phyloP scores from a whole-genome alignment of 2,888 invertebrate genomes.

The Epistrophe eligans region DNA sequence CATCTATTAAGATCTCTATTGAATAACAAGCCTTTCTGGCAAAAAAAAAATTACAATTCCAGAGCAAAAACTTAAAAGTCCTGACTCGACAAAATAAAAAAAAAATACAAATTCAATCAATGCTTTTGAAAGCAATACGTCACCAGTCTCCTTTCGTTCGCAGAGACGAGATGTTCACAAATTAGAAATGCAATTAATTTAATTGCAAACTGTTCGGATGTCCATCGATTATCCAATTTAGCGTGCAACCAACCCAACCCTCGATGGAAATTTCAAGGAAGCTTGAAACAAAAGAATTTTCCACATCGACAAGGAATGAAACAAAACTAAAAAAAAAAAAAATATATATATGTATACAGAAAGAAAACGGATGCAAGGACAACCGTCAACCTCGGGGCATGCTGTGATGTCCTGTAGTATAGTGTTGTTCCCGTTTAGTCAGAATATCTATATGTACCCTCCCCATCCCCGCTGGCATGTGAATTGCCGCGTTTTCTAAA shows the following conservation, averaged over 20 bases:
- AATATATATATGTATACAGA: conserved; percentile 6
- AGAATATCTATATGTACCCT: not conserved
- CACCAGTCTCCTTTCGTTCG: conserved; percentile 49
- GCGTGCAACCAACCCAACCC: conserved; percentile 32
- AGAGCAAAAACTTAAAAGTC: conserved; percentile 17
- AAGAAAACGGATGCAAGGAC: conserved; percentile 29
- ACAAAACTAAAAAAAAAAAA: conserved; percentile 1
- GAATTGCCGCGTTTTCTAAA: conserved; percentile 56
- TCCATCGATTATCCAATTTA: conserved; percentile 72
- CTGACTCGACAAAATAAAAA: conserved; percentile 32
- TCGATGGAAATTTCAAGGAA: conserved; percentile 54
- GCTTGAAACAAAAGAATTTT: conserved; percentile 45
- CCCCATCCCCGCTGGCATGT: not conserved
- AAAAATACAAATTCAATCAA: conserved; percentile 56
- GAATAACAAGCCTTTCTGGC: not conserved
- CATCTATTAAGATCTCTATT: conserved; percentile 49
- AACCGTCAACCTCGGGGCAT: not conserved
- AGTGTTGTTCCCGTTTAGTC: not conserved
- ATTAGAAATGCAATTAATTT: conserved; percentile 75
- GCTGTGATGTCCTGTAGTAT: not conserved
- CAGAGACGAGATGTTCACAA: conserved; percentile 58
- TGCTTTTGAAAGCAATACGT: conserved; percentile 57
- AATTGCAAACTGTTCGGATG: conserved; percentile 65
- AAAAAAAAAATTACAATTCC: conserved; percentile 13
- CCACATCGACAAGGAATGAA: conserved; percentile 21